A percentile compares a stretch with the other conserved stretches of the same genome.
Conservation (phyloP, 2,888 invertebrate species). For the Muscina levida region DNA sequence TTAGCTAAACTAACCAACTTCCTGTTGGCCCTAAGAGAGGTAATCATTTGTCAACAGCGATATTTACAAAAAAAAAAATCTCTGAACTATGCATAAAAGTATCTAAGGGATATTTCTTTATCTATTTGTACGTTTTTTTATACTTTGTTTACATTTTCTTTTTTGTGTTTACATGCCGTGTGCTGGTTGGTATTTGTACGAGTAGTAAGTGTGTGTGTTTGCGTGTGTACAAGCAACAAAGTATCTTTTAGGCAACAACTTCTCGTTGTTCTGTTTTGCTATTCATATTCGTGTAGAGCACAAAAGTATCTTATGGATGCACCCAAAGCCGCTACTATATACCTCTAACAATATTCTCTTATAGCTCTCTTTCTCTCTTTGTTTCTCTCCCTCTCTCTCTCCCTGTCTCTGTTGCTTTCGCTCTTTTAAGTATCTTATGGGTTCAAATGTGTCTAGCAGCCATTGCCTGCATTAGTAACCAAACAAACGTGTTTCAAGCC, state of each 20-base stretch:
- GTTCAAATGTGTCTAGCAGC: slow-evolving; percentile 59
- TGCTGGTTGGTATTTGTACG: too few relatives aligned
- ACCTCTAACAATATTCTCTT: not conserved
- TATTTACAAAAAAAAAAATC: too few relatives aligned
- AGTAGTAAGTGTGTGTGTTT: not conserved
- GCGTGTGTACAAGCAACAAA: too few relatives aligned
- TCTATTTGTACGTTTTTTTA: not conserved
- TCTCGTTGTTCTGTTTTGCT: too few relatives aligned
- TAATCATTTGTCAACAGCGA: too few relatives aligned
- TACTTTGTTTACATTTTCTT: slow-evolving; percentile 62
- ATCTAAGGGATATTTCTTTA: slow-evolving; percentile 22
- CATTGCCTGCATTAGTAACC: slow-evolving; percentile 57
- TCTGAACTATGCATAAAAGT: not conserved
- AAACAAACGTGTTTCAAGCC: slow-evolving; percentile 64
- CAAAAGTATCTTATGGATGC: slow-evolving; percentile 23
- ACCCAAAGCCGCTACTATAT: not conserved
- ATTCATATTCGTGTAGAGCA: too few relatives aligned
- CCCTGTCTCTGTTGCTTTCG: too few relatives aligned
- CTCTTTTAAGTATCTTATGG: slow-evolving; percentile 46
- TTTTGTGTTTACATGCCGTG: not conserved
- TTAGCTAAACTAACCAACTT: too few relatives aligned
- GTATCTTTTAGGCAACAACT: too few relatives aligned
- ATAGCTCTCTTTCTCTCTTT: slow-evolving; percentile 24
- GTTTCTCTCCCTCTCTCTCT: slow-evolving; percentile 12
- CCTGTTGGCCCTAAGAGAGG: too few relatives aligned